A percentile compares a stretch with the other conserved stretches of the same genome.
phyloP scores from a whole-genome alignment of 2,113 vertebrate genomes.

The Lynx canadensis region DNA sequence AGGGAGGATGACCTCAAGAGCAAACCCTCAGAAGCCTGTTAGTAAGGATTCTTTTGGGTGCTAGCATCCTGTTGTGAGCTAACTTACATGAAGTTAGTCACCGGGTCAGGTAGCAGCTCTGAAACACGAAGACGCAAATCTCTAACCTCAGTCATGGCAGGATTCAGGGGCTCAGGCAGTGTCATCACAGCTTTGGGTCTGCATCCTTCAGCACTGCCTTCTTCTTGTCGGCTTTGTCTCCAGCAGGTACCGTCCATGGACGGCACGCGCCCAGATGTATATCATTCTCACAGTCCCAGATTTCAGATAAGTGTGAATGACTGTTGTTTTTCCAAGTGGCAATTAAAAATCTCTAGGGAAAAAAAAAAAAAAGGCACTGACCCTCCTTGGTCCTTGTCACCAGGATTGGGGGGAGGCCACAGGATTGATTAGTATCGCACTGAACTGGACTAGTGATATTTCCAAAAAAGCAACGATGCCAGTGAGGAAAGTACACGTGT shows the following conservation, averaged over 20 bases:
- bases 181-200: not conserved
- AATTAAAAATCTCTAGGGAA: not conserved
- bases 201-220: not conserved
- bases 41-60: not conserved
- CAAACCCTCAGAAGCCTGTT: not conserved
- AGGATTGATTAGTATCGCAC: not conserved
- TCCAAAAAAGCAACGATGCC: not conserved
- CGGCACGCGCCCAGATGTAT: not conserved
- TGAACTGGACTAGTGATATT: not conserved
- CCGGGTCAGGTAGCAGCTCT: not conserved
- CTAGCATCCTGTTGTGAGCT: not conserved
- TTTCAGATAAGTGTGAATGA: not conserved
- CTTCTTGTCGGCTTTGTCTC: not conserved
- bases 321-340: not conserved
- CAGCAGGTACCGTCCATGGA: not conserved
- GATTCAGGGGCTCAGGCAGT: not conserved
- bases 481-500: not conserved
- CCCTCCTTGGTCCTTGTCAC: not conserved
- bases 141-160: not conserved
- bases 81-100: not conserved
- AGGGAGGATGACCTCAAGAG: not conserved
- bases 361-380: not conserved
- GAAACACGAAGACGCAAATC: not conserved
- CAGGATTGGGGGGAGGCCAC: not conserved
- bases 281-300: not conserved